phyloP scores from a whole-genome alignment of 2,113 vertebrate genomes.

The Spizaetus ornatus region DNA sequence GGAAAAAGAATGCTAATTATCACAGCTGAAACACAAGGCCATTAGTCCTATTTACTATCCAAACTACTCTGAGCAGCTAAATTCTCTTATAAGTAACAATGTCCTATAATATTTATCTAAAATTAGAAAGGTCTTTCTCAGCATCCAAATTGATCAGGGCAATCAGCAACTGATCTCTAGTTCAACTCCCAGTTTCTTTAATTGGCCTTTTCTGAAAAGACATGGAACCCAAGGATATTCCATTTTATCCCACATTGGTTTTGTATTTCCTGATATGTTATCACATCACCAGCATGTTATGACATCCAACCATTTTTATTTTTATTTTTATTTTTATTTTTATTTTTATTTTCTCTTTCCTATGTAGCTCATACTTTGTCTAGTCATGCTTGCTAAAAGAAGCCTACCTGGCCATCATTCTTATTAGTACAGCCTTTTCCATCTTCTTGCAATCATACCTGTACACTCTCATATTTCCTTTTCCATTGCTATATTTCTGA shows the following conservation, averaged over 20 bases:
- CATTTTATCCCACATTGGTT: neutral
- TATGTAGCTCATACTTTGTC: neutral
- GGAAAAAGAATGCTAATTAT: neutral
- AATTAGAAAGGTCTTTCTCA: neutral
- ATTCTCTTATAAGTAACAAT: neutral
- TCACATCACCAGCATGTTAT: neutral
- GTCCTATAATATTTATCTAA: neutral
- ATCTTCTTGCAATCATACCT: neutral
- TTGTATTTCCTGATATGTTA: neutral
- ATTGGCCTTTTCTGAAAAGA: neutral
- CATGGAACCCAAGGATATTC: neutral
- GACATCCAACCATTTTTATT: neutral
- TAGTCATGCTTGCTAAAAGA: neutral
- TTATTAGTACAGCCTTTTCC: neutral
- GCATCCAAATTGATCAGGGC: neutral
- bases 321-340: neutral
- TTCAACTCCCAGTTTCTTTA: neutral
- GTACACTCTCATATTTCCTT: neutral
- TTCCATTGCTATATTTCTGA: neutral
- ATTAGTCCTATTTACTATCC: neutral
- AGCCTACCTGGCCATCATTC: neutral
- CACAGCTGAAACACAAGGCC: neutral
- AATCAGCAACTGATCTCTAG: neutral
- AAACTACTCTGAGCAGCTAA: neutral
- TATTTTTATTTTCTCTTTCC: neutral